Conservation (phyloP, 2,113 vertebrate species). For the Odocoileus virginianus region DNA sequence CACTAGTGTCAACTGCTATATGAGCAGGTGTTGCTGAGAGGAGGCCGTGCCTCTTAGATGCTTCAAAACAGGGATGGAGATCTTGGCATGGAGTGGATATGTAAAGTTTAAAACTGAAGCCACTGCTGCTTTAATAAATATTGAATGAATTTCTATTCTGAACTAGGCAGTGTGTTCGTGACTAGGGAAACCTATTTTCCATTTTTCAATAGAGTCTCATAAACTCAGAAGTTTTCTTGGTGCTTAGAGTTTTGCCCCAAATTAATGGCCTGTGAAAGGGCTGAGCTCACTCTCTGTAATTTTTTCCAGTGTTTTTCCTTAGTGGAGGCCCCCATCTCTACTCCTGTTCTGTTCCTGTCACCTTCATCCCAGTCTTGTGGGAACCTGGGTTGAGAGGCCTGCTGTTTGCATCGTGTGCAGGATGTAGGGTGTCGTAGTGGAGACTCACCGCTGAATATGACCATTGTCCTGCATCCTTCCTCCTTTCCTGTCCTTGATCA, state of each 20-base stretch:
- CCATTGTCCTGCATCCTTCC: background rate
- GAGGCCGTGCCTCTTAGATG: background rate
- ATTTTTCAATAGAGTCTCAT: background rate
- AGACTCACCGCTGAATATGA: background rate
- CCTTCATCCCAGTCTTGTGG: no score
- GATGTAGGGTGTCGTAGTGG: background rate
- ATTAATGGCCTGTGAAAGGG: background rate
- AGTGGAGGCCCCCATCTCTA: accelerated
- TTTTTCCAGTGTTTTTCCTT: background rate
- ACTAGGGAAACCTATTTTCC: background rate
- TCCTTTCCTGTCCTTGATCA: background rate
- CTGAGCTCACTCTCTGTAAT: background rate
- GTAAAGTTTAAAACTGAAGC: background rate
- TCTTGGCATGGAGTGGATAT: background rate
- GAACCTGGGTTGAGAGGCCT: background rate
- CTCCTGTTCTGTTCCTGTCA: background rate
- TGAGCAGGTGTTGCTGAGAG: background rate
- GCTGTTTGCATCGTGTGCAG: background rate
- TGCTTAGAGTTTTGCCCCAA: background rate
- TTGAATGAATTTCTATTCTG: background rate
- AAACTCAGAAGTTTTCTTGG: background rate
- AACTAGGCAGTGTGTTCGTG: background rate
- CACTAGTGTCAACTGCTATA: accelerated
- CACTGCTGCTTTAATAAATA: background rate
- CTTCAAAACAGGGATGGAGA: background rate